Base-by-base conservation (phyloP, 1,140 invertebrate genomes). In the Atopsyche davidsoni region DNA sequence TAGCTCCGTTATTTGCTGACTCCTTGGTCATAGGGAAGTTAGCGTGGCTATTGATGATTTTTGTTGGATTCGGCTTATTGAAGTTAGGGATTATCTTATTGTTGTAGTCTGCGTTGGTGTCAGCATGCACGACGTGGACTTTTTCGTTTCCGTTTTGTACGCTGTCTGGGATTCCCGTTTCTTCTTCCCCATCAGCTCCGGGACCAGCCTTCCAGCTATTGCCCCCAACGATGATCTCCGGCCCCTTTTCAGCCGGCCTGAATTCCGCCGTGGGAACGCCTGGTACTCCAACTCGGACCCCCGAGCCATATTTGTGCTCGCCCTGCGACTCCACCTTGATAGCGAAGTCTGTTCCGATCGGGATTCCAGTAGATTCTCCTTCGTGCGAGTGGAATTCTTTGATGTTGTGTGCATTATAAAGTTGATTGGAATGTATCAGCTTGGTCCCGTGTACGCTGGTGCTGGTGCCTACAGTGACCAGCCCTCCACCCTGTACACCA, bases 11-110 rank as follows among this genome's bases (percentile, higher is more conserved):
- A n/a, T n/a, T n/a, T n/a, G n/a, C n/a, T n/a, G n/a, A n/a, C 46
- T 71, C 69, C 53, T 67, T 70, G 28, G 65, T 63, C 63, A 73
- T 66, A 16, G 69, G 70, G 57, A 73, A 73, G 62, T 73, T 73
- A 0, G 69, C 70, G 47, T 73, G 70, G 59, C 69, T 72, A 41
- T 73, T 73, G 18, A 62, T 34, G 11, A 47, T 16, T 7, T 4
- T 40, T 17, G 11, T 49, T 2, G 16, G n/a, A 18, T 46, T 46
- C 6, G 32, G 44, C 4, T 18, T 32, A 13, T 13, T 36, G 13
- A 46, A 3, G 2, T 35, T 10, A n/a, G n/a, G n/a, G n/a, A n/a
- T n/a, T n/a, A n/a, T n/a, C 14, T 39, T 4, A 3, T 16, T 19
- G 10, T 22, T 44, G 14, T 54, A 34, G 17, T 41, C 31, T 18